Conservation (phyloP, 2,113 vertebrate genomes). For the Micronycteris hirsuta region DNA sequence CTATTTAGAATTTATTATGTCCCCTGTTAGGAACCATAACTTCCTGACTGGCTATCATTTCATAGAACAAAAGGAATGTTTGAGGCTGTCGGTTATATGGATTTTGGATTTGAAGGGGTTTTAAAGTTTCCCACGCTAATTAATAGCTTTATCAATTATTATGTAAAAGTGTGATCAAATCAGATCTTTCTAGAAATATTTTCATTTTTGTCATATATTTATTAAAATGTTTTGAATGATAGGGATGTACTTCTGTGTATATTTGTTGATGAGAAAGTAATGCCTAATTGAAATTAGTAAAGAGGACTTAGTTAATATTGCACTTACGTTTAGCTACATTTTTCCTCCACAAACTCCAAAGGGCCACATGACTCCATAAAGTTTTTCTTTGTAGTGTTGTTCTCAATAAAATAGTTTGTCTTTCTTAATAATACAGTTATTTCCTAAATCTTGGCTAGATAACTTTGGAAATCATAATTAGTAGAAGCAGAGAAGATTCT, state of each 20-base stretch:
- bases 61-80: not conserved
- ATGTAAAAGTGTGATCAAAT: not conserved
- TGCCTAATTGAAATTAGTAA: constrained; percentile 14
- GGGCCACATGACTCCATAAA: not conserved
- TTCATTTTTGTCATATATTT: constrained; percentile 20
- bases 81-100: not conserved
- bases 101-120: not conserved
- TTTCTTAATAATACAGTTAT: not conserved
- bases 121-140: not conserved
- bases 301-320: not conserved
- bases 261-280: not conserved
- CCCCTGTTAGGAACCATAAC: not conserved
- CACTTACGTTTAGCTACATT: not conserved
- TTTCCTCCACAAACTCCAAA: not conserved
- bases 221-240: constrained; percentile 30
- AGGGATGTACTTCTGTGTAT: not conserved
- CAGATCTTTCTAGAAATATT: constrained; percentile 1
- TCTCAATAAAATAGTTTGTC: not conserved
- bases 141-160: not conserved
- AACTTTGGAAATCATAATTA: not conserved
- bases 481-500: not conserved
- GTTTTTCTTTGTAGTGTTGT: not conserved
- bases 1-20: not conserved
- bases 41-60: not conserved
- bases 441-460: not conserved